Base-by-base conservation (phyloP, 2,113 vertebrate species). In the Miniopterus natalensis region DNA sequence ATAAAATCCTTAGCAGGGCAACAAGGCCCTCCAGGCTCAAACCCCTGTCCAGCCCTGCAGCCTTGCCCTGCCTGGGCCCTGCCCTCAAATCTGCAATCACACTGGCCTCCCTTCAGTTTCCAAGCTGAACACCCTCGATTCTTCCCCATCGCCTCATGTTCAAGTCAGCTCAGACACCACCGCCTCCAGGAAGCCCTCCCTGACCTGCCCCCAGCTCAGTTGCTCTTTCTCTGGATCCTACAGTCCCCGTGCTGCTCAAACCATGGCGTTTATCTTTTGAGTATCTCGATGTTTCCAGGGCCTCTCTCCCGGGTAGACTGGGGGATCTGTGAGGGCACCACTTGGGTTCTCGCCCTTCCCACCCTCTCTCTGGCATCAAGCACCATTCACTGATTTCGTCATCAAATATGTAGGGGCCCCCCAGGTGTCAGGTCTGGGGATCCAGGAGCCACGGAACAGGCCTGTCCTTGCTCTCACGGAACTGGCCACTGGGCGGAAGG, bases 181-280 rank as follows among this genome's bases (percentile, higher is more conserved):
- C 49, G 75, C 87, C 63, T 88, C 96, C 71, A 45, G 73, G 88
- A 94, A 92, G 36, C 66, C 83, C 61, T 92, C 66, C 88, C 66
- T 88, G 71, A 61, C 31, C 18, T 45, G 23, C 20, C 8, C 47
- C 31, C 21, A 45, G 29, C 31, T 21, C 23, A 4, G 9, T 3
- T 31, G 29, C 25, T 71, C 61, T 63, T 47, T 75, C 68, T 78
- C 55, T 73, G 88, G 70, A 40, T 68, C 12, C 47, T 4, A 1
- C 20, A 13, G 11, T 29, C n/a, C 51, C 51, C 20, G 0, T 6
- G 20, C 55, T 65, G 4, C 8, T 71, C 10, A 40, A 36, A 31
- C 29, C 63, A 51, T 8, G 53, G 47, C 15, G 18, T 63, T 59
- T 36, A 18, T 40, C 9, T 79, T 71, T 5, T 27, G 27, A 65